These are phyloP conservation scores for Heteropelma amictum DNA, from an alignment of 2,888 invertebrate species.

Conservation along the genomic window DNA sequence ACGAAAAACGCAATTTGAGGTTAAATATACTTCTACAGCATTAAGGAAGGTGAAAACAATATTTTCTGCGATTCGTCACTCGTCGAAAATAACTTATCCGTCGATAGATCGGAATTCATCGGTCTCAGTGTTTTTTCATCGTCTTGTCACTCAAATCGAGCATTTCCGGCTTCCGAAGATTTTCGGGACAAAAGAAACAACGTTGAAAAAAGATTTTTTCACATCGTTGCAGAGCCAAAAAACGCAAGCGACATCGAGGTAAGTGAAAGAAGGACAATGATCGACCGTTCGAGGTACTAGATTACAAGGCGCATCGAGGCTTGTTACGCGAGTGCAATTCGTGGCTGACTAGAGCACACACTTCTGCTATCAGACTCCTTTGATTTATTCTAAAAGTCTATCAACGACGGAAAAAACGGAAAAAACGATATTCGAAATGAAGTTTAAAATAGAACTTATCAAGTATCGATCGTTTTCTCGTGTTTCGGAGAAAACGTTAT, in stretches of 20 bases:
- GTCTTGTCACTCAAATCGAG: no score
- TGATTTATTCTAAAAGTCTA: slow-evolving; percentile 34
- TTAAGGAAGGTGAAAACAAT: no score
- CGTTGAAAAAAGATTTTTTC: no score
- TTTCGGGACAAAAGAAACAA: neutral
- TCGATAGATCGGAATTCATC: no score
- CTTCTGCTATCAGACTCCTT: slow-evolving; percentile 59
- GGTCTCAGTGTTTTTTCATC: no score
- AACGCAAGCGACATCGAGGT: neutral
- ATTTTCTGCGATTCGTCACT: no score
- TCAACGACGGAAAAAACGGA: slow-evolving; percentile 3
- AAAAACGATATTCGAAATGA: neutral
- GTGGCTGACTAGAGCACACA: slow-evolving; percentile 75
- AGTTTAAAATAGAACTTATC: no score
- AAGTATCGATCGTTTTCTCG: no score
- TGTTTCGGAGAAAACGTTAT: no score
- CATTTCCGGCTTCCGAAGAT: slow-evolving; percentile 9
- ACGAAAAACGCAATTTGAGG: no score
- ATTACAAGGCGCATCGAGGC: slow-evolving; percentile 74
- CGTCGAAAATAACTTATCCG: no score
- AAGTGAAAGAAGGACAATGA: slow-evolving; percentile 1
- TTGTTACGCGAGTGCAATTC: slow-evolving; percentile 64
- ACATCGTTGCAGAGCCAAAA: neutral
- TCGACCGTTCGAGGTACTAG: slow-evolving; percentile 54
- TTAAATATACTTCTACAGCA: no score